A percentile compares a stretch with the other conserved stretches of the same genome.
Evolutionary conservation across 1,140 invertebrate species (phyloP).

Genomic region (Mercenaria mercenaria): DNA sequence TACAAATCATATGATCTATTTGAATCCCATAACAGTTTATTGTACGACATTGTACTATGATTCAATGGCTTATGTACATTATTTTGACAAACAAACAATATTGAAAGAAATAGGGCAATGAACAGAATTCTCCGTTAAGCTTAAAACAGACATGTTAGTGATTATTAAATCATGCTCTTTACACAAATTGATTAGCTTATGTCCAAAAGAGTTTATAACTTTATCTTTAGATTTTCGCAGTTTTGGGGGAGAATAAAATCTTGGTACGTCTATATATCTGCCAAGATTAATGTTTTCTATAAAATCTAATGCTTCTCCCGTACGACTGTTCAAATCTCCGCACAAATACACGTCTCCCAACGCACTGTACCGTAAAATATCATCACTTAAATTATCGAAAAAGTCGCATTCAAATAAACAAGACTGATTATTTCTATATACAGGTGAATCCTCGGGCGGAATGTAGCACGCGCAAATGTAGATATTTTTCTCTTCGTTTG

Average conservation of each 20-base stretch:
- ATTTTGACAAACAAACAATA: too few species aligned
- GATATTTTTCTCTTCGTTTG: background rate
- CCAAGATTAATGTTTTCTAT: background rate
- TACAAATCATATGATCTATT: too few species aligned
- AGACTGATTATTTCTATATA: background rate
- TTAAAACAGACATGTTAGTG: background rate
- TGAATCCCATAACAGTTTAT: too few species aligned
- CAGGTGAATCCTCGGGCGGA: background rate
- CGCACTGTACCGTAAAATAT: background rate
- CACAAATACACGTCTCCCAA: background rate
- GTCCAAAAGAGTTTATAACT: background rate
- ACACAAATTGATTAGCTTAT: conserved; percentile 9
- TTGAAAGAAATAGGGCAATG: too few species aligned
- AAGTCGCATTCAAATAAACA: background rate
- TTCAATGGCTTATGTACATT: too few species aligned
- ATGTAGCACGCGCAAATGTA: conserved; percentile 5
- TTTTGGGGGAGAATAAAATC: too few species aligned
- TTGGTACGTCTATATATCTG: background rate
- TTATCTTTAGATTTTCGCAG: conserved; percentile 11
- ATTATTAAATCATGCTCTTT: conserved; percentile 26
- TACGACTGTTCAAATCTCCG: background rate
- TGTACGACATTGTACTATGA: too few species aligned
- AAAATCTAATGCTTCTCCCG: background rate
- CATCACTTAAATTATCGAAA: background rate
- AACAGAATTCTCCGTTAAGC: too few species aligned